A percentile compares a stretch with the other conserved stretches of the same genome.
Conservation (phyloP, 2,888 invertebrate species). For the Sycophila texana region DNA sequence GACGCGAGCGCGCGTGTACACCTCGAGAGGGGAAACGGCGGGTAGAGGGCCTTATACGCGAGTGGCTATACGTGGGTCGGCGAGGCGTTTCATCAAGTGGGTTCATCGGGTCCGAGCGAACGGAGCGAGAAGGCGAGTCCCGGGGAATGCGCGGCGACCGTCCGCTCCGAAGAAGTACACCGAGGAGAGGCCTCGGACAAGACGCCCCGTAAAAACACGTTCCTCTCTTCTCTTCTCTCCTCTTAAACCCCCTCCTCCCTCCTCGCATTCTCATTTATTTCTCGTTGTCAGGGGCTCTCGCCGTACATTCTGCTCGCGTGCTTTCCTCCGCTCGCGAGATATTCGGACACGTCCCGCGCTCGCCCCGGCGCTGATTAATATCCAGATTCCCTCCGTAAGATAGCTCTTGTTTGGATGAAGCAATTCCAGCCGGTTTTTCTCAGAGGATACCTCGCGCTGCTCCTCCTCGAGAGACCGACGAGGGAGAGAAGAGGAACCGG, state of each 20-base stretch:
- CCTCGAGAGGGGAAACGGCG: background rate
- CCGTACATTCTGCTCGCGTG: conserved; percentile 12
- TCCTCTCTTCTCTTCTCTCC: conserved; percentile 58
- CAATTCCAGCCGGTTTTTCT: conserved; percentile 70
- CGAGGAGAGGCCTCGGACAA: conserved; percentile 55
- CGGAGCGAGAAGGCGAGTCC: conserved; percentile 55
- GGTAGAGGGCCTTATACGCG: conserved; percentile 46
- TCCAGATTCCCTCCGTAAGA: conserved; percentile 69
- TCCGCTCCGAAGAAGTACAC: conserved; percentile 64
- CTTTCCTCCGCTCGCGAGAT: conserved; percentile 27
- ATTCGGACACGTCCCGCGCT: conserved; percentile 32
- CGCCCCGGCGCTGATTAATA: conserved; percentile 68
- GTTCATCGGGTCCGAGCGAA: conserved; percentile 72
- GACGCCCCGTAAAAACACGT: conserved; percentile 65
- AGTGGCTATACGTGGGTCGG: conserved; percentile 61
- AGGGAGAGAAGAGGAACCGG: conserved; percentile 8
- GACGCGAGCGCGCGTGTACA: background rate
- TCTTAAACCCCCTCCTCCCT: conserved; percentile 50
- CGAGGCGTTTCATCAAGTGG: conserved; percentile 71
- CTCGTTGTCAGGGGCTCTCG: conserved; percentile 43
- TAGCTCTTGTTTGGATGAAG: conserved; percentile 72
- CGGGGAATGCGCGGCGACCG: conserved; percentile 57
- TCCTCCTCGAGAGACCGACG: background rate
- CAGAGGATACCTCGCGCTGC: conserved; percentile 57
- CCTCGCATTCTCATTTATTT: conserved; percentile 54